Percentiles rank a stretch among this genome's conserved stretches.
phyloP scores from a whole-genome alignment of 2,113 vertebrate genomes.

The Notarius quadriscutis region DNA sequence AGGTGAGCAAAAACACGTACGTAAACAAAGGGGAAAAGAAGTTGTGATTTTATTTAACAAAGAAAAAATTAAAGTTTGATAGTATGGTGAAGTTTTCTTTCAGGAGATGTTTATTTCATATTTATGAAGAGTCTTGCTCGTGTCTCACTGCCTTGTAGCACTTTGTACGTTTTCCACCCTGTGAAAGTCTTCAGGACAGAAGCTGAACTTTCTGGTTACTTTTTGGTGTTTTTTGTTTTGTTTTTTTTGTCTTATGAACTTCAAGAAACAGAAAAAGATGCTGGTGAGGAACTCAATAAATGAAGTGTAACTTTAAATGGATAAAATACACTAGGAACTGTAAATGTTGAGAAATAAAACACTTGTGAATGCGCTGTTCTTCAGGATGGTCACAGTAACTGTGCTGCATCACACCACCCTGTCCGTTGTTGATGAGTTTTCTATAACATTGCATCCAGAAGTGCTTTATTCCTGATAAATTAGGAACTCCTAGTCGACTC shows the following conservation, averaged over 20 bases:
- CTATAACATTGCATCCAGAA: background rate
- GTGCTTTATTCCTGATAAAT: background rate
- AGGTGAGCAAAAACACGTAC: no score
- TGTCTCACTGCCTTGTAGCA: background rate
- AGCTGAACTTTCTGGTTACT: background rate
- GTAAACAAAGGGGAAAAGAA: background rate
- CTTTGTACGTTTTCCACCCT: background rate
- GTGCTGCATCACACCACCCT: background rate
- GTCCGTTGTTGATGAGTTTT: background rate
- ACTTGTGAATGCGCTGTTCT: background rate
- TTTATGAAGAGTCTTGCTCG: no score
- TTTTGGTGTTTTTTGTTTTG: background rate
- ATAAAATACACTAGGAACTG: background rate
- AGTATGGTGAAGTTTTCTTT: background rate
- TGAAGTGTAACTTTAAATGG: background rate
- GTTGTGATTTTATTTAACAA: background rate
- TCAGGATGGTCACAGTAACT: background rate
- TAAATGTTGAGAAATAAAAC: background rate
- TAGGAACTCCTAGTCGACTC: background rate
- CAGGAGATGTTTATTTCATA: background rate
- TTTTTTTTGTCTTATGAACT: background rate
- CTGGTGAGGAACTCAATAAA: background rate
- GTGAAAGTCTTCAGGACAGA: background rate
- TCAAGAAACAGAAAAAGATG: background rate
- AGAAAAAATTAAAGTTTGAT: background rate